Conservation (phyloP, 2,797 vertebrate genomes). For the Telmatherina bonti region DNA sequence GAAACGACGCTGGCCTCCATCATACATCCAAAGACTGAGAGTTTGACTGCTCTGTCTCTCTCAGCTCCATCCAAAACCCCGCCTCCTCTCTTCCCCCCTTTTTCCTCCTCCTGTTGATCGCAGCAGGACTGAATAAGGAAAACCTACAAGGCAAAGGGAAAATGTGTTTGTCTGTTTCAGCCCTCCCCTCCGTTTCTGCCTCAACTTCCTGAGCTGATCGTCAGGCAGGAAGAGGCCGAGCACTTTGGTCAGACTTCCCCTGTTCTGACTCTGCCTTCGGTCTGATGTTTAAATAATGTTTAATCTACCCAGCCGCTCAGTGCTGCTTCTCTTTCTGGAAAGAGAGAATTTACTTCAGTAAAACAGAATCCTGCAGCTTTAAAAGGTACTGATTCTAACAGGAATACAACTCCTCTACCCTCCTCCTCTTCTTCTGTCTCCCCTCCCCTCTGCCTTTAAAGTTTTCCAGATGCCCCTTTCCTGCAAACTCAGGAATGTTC, state of each 20-base stretch:
- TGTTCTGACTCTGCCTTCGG: background rate
- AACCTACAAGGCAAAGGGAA: constrained; percentile 57
- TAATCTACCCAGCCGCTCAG: background rate
- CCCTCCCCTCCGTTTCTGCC: constrained; percentile 48
- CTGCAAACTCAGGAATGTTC: constrained; percentile 59
- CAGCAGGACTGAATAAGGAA: constrained; percentile 64
- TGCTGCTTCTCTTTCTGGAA: background rate
- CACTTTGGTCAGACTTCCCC: constrained; percentile 61
- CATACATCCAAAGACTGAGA: constrained; percentile 44
- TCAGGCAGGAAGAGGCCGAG: constrained; percentile 68
- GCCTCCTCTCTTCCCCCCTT: constrained; percentile 53
- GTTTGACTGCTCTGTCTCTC: constrained; percentile 25
- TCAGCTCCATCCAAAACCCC: constrained; percentile 60
- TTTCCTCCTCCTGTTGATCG: constrained; percentile 43
- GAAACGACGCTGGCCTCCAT: constrained; percentile 69
- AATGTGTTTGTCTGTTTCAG: constrained; percentile 49
- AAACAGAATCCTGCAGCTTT: background rate
- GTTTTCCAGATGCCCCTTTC: constrained; percentile 65
- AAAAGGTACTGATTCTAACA: background rate
- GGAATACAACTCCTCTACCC: background rate
- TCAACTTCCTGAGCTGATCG: constrained; percentile 69
- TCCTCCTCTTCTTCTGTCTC: constrained; percentile 34
- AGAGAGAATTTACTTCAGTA: background rate
- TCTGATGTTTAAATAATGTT: background rate
- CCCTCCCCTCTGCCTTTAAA: constrained; percentile 46